Conservation (phyloP, 2,888 invertebrate species). For the Volucella inanis region DNA sequence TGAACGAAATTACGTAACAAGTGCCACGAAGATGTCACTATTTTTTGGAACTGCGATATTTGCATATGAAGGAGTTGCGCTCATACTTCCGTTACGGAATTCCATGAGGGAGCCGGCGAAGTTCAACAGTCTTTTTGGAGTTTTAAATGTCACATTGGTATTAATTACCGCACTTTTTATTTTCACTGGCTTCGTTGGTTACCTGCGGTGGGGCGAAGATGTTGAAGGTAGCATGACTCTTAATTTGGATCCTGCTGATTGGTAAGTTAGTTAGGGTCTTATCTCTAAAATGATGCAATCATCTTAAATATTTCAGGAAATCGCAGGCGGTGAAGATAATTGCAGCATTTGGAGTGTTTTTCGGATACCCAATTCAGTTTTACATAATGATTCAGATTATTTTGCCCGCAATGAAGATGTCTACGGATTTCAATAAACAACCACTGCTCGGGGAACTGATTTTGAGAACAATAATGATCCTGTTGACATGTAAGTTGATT, state of each 20-base stretch:
- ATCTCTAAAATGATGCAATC: background rate
- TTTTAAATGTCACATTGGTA: conserved; percentile 94
- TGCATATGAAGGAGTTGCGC: conserved; percentile 97
- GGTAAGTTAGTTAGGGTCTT: conserved; percentile 76
- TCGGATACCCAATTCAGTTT: conserved; percentile 97
- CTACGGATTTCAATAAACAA: conserved; percentile 84
- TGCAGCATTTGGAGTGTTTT: conserved; percentile 93
- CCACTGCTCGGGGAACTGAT: conserved; percentile 87
- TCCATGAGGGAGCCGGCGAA: conserved; percentile 92
- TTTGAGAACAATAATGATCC: conserved; percentile 88
- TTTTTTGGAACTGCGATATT: conserved; percentile 98
- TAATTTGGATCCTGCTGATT: conserved; percentile 86
- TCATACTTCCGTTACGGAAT: conserved; percentile 95
- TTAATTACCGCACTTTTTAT: conserved; percentile 91
- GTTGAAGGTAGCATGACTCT: conserved; percentile 94
- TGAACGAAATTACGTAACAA: conserved; percentile 86
- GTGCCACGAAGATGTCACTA: conserved; percentile 87
- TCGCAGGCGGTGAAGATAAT: conserved; percentile 91
- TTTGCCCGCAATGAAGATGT: conserved; percentile 89
- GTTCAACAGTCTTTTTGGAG: conserved; percentile 92
- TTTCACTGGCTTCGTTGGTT: conserved; percentile 93
- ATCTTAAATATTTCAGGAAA: conserved; percentile 84
- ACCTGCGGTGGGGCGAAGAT: conserved; percentile 92
- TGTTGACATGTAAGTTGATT: conserved; percentile 91
- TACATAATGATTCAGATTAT: conserved; percentile 96